Evolutionary conservation across 2,797 vertebrate species (phyloP).

Genomic region (Antennarius maculatus): DNA sequence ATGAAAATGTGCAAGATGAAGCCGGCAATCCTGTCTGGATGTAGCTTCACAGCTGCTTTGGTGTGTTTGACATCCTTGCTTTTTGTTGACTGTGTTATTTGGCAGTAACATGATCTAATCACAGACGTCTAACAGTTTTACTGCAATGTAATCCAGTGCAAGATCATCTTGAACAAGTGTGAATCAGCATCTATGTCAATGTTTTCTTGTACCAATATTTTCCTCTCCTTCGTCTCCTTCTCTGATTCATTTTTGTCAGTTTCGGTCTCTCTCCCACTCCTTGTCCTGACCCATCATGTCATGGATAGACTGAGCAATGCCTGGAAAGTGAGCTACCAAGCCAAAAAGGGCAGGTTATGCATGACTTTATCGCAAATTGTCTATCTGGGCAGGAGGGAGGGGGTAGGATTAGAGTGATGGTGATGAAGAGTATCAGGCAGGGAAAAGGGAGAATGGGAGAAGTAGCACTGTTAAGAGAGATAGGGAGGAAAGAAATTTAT

Average conservation of each 20-base stretch:
- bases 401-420: background rate
- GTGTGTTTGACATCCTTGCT: background rate
- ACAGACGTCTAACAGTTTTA: background rate
- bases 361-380: constrained; percentile 29
- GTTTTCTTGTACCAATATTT: constrained; percentile 2
- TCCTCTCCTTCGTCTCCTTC: constrained; percentile 7
- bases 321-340: constrained; percentile 31
- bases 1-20: background rate
- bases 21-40: background rate
- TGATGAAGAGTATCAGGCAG: background rate
- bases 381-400: background rate
- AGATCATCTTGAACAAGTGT: constrained; percentile 1
- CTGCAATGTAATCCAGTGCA: constrained; percentile 8
- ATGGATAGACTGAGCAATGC: constrained; percentile 25
- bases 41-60: constrained; percentile 1
- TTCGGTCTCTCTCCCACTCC: constrained; percentile 25
- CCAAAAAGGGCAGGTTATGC: constrained; percentile 16
- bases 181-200: constrained; percentile 8
- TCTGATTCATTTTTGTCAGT: constrained; percentile 20
- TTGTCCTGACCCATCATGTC: constrained; percentile 28
- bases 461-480: background rate
- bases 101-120: background rate
- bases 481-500: background rate
- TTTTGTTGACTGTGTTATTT: background rate
- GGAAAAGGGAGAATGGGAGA: background rate